Evolutionary conservation across 2,113 vertebrate species (phyloP), one percentile per base, ranked within the genome.

Genomic region (Archilochus colubris): DNA sequence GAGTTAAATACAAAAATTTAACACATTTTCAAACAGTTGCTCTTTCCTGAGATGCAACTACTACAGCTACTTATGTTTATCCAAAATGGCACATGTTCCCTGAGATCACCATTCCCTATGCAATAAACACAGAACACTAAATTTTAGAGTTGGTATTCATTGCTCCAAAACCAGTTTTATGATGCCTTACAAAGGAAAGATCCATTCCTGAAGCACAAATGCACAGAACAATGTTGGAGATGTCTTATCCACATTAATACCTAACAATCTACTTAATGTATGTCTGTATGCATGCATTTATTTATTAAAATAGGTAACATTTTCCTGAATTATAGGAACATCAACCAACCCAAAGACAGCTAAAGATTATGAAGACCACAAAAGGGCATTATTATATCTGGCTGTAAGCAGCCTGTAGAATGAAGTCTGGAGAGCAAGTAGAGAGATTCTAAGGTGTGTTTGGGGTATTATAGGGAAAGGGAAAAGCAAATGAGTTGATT

Each of bases 271-370:
- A 93, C 59, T 63, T 78, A 86, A 55, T 78, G 21, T 81, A 25
- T 40, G 36, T 38, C 36, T 38, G 40, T 40, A 40, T 40, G 40
- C 40, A 40, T 40, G 40, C 40, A 40, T 66, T 92, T 88, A 70
- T 86, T 93, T 93, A 75, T 93, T 95, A 86, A 72, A 95, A 83
- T 8, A 86, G 31, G 25, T 74, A 83, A 18, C 51, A 90, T 90
- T 90, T 91, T 31, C 44, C 43, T 63, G 88, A 83, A 68, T 90
- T 78, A 63, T 25, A 21, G 36, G 30, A 88, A 78, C 40, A 46
- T 68, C 53, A 74, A 43, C 33, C 24, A 82, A 31, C 33, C 38
- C 33, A 81, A 94, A 90, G 30, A 68, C 50, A 91, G 59, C 19
- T 79, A 38, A 78, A 85, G 58, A 82, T 57, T 46, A 67, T 15